These are phyloP conservation scores for Epsilonema sp. DNA, from an alignment of 2,888 invertebrate genomes.

Conservation along the genomic window DNA sequence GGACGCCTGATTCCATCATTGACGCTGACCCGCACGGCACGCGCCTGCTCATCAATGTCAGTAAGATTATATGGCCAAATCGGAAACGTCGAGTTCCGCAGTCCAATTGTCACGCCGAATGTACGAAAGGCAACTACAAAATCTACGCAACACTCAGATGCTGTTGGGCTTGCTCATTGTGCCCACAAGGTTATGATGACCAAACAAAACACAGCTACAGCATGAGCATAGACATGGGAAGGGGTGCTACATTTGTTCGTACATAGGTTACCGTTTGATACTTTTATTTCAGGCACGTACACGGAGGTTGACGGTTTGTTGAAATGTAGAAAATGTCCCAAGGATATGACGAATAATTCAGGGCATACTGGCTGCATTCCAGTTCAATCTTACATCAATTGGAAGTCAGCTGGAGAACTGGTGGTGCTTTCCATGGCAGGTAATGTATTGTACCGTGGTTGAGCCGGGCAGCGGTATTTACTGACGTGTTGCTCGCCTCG, in stretches of 20 bases:
- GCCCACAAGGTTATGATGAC: conserved; percentile 1
- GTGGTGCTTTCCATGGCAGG: background rate
- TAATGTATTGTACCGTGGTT: background rate
- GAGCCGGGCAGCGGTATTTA: too few species aligned
- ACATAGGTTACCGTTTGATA: too few species aligned
- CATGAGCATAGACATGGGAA: too few species aligned
- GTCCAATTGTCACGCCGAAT: conserved; percentile 1
- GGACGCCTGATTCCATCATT: too few species aligned
- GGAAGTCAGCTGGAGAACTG: background rate
- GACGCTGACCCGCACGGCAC: too few species aligned
- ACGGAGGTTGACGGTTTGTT: too few species aligned
- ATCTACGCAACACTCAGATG: background rate
- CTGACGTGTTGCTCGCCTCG: too few species aligned
- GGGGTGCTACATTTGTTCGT: too few species aligned
- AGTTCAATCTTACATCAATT: background rate
- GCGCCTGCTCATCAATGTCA: too few species aligned
- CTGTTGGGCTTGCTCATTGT: conserved; percentile 1
- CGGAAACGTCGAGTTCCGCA: background rate
- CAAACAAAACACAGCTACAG: too few species aligned
- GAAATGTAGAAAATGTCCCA: background rate
- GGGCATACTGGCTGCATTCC: background rate
- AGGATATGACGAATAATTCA: background rate
- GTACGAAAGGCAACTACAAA: conserved; percentile 1
- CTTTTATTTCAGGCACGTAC: too few species aligned
- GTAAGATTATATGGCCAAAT: too few species aligned